phyloP scores from a whole-genome alignment of 1,140 invertebrate species.

The Drosophila littoralis region DNA sequence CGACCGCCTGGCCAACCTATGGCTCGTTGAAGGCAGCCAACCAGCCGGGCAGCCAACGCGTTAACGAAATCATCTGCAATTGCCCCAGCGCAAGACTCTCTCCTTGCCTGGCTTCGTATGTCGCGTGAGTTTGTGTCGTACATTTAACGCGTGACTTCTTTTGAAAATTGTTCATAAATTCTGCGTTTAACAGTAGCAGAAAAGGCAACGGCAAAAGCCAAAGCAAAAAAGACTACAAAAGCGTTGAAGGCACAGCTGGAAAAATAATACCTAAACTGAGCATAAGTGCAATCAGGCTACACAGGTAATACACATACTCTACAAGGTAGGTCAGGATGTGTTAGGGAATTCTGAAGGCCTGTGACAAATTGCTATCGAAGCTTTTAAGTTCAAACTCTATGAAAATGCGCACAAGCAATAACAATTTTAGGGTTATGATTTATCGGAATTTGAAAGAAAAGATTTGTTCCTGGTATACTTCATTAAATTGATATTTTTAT shows the following conservation, averaged over 20 bases:
- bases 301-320: conserved; percentile 8
- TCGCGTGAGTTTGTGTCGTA: conserved; percentile 80
- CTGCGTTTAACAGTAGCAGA: conserved; percentile 78
- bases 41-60: conserved; percentile 54
- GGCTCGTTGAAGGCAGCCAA: conserved; percentile 13
- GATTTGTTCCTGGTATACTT: no score
- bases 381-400: no score
- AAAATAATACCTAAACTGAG: conserved; percentile 47
- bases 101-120: conserved; percentile 29
- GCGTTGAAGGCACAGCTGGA: conserved; percentile 56
- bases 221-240: conserved; percentile 41
- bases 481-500: no score
- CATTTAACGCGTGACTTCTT: conserved; percentile 79
- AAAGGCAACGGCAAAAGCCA: conserved; percentile 53
- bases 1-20: conserved; percentile 31
- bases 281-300: background rate
- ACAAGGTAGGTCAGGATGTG: background rate
- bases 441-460: no score
- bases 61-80: conserved; percentile 78
- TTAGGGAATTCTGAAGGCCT: background rate
- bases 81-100: conserved; percentile 20
- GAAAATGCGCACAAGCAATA: no score
- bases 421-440: no score
- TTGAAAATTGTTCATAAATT: conserved; percentile 81
- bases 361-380: background rate